These are phyloP conservation scores for Zoanthus solanderi DNA, from an alignment of 92 coral and sea anemone species.

Conservation along the genomic window DNA sequence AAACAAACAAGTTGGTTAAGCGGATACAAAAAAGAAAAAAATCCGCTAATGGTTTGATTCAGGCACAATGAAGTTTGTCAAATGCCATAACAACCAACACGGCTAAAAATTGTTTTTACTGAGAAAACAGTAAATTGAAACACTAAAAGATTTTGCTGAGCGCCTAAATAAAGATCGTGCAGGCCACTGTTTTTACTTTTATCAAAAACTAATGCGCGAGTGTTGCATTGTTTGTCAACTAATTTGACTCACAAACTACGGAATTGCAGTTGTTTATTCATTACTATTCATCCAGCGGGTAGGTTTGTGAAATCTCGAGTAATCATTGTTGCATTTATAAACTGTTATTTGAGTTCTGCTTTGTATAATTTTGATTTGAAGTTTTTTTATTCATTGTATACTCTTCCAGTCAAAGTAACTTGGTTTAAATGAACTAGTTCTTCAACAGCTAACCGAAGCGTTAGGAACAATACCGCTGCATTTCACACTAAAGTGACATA, in stretches of 20 bases:
- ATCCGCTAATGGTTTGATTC: too few species aligned
- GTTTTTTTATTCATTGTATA: background rate
- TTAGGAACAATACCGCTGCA: background rate
- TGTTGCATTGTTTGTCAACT: constrained; percentile 2
- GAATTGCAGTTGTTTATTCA: constrained; percentile 5
- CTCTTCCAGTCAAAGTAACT: background rate
- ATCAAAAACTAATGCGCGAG: background rate
- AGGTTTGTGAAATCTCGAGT: background rate
- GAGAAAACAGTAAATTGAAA: background rate
- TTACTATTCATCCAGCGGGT: background rate
- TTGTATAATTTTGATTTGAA: background rate
- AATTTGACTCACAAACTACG: background rate
- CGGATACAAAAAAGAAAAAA: background rate
- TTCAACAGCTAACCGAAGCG: background rate
- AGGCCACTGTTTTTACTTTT: background rate
- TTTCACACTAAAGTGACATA: background rate
- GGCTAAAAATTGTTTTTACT: background rate
- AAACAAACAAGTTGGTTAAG: background rate
- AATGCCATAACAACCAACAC: background rate
- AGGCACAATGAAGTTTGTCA: background rate
- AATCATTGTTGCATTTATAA: background rate
- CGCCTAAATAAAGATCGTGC: background rate
- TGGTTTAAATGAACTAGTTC: background rate
- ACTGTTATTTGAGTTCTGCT: background rate
- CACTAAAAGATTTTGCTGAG: background rate